These are phyloP conservation scores for Drosophila phalerata DNA, from an alignment of 2,888 invertebrate species.

Conservation along the genomic window DNA sequence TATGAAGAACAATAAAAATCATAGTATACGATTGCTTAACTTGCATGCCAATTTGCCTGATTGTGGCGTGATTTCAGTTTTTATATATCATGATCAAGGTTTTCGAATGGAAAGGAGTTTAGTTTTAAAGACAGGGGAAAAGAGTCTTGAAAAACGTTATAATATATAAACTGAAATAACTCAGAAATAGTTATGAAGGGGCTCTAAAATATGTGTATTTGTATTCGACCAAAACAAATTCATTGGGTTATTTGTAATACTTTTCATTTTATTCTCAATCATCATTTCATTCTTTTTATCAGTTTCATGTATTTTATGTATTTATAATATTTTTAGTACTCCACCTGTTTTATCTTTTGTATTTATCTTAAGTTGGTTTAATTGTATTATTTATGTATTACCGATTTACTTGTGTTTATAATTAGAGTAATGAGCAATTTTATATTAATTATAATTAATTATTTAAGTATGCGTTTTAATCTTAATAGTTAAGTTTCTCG, in stretches of 20 bases:
- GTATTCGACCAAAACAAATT: not conserved
- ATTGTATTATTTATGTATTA: slow-evolving; percentile 73
- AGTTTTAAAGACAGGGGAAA: too few relatives aligned
- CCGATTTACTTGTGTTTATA: slow-evolving; percentile 70
- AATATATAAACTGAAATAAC: too few relatives aligned
- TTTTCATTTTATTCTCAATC: slow-evolving; percentile 71
- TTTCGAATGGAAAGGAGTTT: not conserved
- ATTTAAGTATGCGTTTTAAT: slow-evolving; percentile 68
- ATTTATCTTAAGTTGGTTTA: slow-evolving; percentile 66
- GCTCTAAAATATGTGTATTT: too few relatives aligned
- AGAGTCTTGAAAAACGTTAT: too few relatives aligned
- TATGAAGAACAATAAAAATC: slow-evolving; percentile 37
- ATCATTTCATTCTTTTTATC: slow-evolving; percentile 37
- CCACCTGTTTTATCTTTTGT: slow-evolving; percentile 57
- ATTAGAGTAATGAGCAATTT: slow-evolving; percentile 79
- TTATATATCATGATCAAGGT: slow-evolving; percentile 27
- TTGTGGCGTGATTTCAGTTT: slow-evolving; percentile 40
- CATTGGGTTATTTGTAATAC: slow-evolving; percentile 55
- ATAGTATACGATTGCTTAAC: slow-evolving; percentile 44
- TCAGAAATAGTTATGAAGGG: too few relatives aligned
- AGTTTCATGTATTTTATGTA: slow-evolving; percentile 36
- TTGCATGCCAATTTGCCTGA: slow-evolving; percentile 31
- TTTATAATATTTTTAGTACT: slow-evolving; percentile 61
- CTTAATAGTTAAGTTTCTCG: slow-evolving; percentile 64
- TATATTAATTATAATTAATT: slow-evolving; percentile 71